Evolutionary conservation across 2,113 vertebrate genomes (phyloP).

Genomic region (Megaleporinus macrocephalus): DNA sequence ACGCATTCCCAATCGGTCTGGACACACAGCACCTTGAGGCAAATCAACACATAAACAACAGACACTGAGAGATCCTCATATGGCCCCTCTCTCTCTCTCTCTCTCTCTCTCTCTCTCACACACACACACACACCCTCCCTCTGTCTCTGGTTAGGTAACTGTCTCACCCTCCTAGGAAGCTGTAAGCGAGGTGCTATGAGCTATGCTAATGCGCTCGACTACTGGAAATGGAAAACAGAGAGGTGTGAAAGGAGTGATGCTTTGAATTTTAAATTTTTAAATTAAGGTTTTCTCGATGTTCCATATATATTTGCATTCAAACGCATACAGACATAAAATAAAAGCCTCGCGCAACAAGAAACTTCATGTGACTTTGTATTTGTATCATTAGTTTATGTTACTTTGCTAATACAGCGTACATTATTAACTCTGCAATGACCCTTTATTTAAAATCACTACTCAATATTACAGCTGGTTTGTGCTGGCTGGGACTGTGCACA

Average conservation of each 20-base stretch:
- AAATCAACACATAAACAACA: slow-evolving; percentile 34
- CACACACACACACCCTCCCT: no score
- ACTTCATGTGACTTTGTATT: no score
- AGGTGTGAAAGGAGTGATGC: neutral
- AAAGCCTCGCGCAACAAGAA: no score
- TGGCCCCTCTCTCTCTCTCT: slow-evolving; percentile 3
- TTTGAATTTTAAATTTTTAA: neutral
- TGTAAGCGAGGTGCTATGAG: neutral
- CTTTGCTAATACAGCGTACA: no score
- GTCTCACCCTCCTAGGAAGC: neutral
- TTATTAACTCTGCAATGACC: no score
- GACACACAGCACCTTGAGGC: slow-evolving; percentile 22
- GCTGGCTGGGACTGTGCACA: no score
- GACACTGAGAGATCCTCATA: neutral
- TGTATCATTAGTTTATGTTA: no score
- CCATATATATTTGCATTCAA: no score
- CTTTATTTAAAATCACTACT: no score
- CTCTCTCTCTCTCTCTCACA: slow-evolving; percentile 19
- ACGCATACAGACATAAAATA: no score
- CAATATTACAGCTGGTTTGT: no score
- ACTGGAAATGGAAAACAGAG: neutral
- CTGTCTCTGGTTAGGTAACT: slow-evolving; percentile 26
- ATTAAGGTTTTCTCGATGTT: no score
- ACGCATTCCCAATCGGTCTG: slow-evolving; percentile 35
- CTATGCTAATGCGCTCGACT: neutral